Base-by-base conservation (phyloP, 2,888 invertebrate species). In the Metacarcinus magister region DNA sequence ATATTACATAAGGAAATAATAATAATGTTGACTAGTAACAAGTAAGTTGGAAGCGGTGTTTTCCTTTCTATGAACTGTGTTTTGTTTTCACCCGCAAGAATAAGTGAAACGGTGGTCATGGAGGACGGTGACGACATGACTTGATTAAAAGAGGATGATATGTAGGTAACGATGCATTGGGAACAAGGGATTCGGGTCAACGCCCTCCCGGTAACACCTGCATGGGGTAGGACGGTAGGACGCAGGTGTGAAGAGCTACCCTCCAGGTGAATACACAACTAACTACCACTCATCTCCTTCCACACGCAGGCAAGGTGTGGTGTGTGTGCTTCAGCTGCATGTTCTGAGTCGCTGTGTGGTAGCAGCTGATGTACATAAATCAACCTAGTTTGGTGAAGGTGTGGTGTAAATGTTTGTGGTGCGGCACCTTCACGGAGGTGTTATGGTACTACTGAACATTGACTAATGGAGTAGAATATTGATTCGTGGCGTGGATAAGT, bases 391-490 rank as follows among this genome's bases (percentile, higher is more conserved):
- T 46, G 46, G 5, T 60, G 2, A 60, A 60, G 60, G 16, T 60
- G 60, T 60, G 60, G 60, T 60, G 60, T 60, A 16, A 13, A 10
- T 60, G 87, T 87, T 39, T 87, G 87, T 0, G 39, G 87, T 39
- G 87, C 39, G 32, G 16, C 39, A 39, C 32, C 87, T 10, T 87
- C 87, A 16, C 8, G 87, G 39, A 16, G 87, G 87, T n/a, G 87
- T 32, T 87, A 39, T 39, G 32, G 87, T 39, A 87, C 87, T n/a
- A n/a, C n/a, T n/a, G n/a, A n/a, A n/a, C n/a, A 87, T 39, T 39
- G 87, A 87, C 39, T 87, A 39, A 87, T 87, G 87, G 39, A 23
- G 8, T 87, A 39, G 87, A 87, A 87, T 87, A 87, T 87, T 87
- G 87, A 87, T 39, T 87, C 39, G 87, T n/a, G 32, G 87, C 32